Conservation (phyloP, 2,888 invertebrate genomes). For the Aricia artaxerxes region DNA sequence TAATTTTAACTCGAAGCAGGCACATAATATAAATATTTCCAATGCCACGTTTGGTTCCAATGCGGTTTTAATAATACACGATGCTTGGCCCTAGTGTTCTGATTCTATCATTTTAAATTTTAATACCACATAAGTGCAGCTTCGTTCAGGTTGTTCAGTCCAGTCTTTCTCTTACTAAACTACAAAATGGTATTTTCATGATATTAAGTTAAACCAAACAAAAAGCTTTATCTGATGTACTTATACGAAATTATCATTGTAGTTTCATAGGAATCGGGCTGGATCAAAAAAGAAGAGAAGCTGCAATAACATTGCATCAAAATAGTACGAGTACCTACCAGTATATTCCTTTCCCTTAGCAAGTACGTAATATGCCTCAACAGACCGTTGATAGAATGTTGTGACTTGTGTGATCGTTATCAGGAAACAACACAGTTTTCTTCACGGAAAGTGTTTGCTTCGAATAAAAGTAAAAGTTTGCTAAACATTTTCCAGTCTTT, state of each 20-base stretch:
- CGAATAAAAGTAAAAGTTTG: background rate
- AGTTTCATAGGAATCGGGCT: background rate
- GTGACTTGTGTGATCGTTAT: background rate
- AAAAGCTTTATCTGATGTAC: too few relatives aligned
- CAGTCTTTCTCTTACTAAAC: too few relatives aligned
- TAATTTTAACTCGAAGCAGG: too few relatives aligned
- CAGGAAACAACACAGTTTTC: slow-evolving; percentile 1
- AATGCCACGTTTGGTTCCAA: too few relatives aligned
- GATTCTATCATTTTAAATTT: too few relatives aligned
- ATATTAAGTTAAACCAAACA: too few relatives aligned
- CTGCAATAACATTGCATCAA: background rate
- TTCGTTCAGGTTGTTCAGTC: background rate
- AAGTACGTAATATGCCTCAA: background rate
- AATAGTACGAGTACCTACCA: too few relatives aligned
- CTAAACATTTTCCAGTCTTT: background rate
- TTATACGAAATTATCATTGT: too few relatives aligned
- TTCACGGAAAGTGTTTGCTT: background rate
- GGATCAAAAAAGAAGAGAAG: background rate
- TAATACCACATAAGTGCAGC: background rate
- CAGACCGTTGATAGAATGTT: background rate
- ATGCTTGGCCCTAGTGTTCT: too few relatives aligned
- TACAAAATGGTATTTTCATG: too few relatives aligned
- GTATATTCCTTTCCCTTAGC: background rate
- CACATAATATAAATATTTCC: too few relatives aligned
- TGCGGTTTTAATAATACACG: too few relatives aligned